Evolutionary conservation across 2,888 invertebrate genomes (phyloP).

Genomic region (Nephrotoma appendiculata): DNA sequence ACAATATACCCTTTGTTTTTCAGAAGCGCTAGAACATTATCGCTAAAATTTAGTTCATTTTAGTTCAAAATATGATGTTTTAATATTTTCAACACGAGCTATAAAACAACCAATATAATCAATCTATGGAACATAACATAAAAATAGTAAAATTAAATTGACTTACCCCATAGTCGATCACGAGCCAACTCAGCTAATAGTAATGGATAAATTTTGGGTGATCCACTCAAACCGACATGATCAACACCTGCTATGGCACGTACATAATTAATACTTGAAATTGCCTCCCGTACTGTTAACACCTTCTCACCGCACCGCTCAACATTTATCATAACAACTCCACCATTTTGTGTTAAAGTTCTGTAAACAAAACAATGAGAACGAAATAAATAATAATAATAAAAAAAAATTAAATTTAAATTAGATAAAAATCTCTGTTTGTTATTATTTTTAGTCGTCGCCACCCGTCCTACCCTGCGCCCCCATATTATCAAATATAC

Average conservation of each 20-base stretch:
- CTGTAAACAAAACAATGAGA: constrained; percentile 14
- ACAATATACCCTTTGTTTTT: no score
- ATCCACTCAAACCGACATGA: constrained; percentile 45
- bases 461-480: background rate
- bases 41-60: no score
- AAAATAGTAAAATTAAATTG: background rate
- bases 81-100: no score
- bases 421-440: background rate
- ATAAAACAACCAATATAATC: no score
- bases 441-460: background rate
- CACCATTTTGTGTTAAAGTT: constrained; percentile 37
- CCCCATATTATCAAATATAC: background rate
- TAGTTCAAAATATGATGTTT: no score
- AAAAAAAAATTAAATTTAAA: background rate
- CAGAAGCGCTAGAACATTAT: no score
- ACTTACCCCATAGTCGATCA: constrained; percentile 38
- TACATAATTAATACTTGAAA: constrained; percentile 49
- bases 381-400: background rate
- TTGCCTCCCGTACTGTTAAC: constrained; percentile 29
- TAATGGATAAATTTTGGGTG: constrained; percentile 38
- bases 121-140: no score
- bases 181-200: constrained; percentile 44
- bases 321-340: constrained; percentile 48
- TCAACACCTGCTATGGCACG: constrained; percentile 47
- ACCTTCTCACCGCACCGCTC: constrained; percentile 33